Evolutionary conservation across 2,797 vertebrate genomes (phyloP), one percentile per base, ranked within the genome.

Genomic region (Alosa sapidissima): DNA sequence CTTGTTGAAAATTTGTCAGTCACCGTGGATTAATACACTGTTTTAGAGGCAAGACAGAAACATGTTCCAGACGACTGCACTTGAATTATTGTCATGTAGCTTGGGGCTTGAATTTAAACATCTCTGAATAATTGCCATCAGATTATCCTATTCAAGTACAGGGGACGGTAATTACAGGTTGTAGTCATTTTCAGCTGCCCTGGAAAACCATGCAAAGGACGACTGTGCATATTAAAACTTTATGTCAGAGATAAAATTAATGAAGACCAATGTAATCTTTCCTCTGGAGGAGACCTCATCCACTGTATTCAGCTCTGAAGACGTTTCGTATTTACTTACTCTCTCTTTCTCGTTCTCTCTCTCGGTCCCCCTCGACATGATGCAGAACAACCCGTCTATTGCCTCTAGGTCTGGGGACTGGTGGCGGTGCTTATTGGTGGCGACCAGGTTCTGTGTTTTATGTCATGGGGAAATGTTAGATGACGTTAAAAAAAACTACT

Each of bases 51-150:
- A 96, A 97, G 98, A 98, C 96, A 97, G 96, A 97, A 98, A 97
- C 96, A 97, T 95, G 96, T 97, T 98, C 96, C 96, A 94, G 96
- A 96, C 97, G 97, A 96, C 95, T 97, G 96, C 96, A 96, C 96
- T 98, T 98, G 96, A 98, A 97, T 98, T 98, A 98, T 98, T 98
- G 97, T 98, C 97, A 97, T 96, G 96, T 98, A 97, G 97, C 98
- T 99, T 94, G 94, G 93, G 98, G 98, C 98, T 96, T 97, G 96
- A 97, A 97, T 98, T 95, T 97, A 98, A 98, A 99, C 98, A 97
- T 98, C 96, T 97, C 97, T 97, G 97, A 99, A 99, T 99, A 99
- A 99, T 98, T 99, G 97, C 97, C 98, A 99, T 98, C 97, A 98
- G 97, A 99, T 99, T 98, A 99, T 98, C 98, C 97, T 98, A 98